These are phyloP conservation scores for Desmophyllum pertusum DNA, from an alignment of 92 coral and sea anemone genomes.

Conservation along the genomic window DNA sequence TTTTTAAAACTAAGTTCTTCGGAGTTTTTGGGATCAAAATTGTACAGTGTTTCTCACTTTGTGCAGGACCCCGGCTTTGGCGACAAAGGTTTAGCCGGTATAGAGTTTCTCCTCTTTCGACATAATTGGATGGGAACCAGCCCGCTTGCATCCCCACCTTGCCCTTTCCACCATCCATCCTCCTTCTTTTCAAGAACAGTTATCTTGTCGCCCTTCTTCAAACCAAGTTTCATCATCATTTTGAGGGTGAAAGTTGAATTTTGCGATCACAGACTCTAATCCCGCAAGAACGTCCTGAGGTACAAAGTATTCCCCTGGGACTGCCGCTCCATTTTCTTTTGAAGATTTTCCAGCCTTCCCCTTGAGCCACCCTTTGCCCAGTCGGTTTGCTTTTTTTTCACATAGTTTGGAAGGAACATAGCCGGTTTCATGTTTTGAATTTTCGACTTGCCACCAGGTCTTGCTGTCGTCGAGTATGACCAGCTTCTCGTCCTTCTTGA, in stretches of 20 bases:
- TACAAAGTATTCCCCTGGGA: conserved; percentile 77
- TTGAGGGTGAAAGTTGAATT: conserved; percentile 81
- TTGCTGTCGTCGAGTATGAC: conserved; percentile 85
- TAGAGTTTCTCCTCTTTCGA: conserved; percentile 56
- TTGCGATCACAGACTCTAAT: conserved; percentile 74
- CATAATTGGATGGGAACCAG: conserved; percentile 98
- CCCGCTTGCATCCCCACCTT: conserved; percentile 70
- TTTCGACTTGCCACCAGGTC: conserved; percentile 97
- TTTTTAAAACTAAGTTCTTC: conserved; percentile 92
- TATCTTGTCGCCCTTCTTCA: conserved; percentile 83
- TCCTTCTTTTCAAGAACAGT: conserved; percentile 90
- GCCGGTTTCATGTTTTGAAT: conserved; percentile 81
- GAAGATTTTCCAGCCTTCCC: background rate
- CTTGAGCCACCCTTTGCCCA: conserved; percentile 66
- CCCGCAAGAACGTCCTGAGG: conserved; percentile 78
- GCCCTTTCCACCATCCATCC: conserved; percentile 99
- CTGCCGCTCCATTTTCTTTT: conserved; percentile 16
- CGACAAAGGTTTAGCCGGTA: conserved; percentile 9
- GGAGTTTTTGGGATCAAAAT: conserved; percentile 72
- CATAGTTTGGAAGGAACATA: conserved; percentile 98
- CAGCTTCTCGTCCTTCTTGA: conserved; percentile 89
- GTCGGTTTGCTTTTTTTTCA: conserved; percentile 61
- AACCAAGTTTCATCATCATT: conserved; percentile 88
- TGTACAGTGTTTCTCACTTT: conserved; percentile 85
- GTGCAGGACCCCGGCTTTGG: conserved; percentile 57